phyloP scores from a whole-genome alignment of 2,797 vertebrate genomes.

The Scomberomorus guttatus region DNA sequence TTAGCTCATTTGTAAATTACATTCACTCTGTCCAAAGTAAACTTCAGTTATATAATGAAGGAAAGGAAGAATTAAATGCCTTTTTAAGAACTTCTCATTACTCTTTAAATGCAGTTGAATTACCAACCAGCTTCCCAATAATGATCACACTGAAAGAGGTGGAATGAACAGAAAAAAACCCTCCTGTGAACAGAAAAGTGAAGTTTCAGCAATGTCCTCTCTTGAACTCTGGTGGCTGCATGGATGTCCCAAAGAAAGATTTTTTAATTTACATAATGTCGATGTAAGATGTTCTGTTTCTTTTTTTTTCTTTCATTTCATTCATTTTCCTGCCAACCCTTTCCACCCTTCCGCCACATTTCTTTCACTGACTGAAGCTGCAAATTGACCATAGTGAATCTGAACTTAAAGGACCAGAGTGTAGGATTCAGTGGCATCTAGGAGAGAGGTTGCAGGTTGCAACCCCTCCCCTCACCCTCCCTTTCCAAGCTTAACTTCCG shows the following conservation, averaged over 20 bases:
- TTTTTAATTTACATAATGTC: constrained; percentile 39
- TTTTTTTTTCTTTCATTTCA: constrained; percentile 9
- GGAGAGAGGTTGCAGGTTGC: no score
- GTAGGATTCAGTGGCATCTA: no score
- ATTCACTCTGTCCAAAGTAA: constrained; percentile 4
- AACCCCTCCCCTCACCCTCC: no score
- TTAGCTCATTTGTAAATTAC: constrained; percentile 7
- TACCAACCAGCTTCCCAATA: constrained; percentile 2
- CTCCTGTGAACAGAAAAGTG: neutral
- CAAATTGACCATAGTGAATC: no score
- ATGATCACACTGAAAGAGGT: neutral
- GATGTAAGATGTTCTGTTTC: neutral
- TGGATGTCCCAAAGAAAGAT: constrained; percentile 3
- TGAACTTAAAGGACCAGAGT: no score
- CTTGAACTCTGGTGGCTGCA: constrained; percentile 25
- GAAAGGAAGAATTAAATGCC: neutral
- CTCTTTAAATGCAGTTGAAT: constrained; percentile 20
- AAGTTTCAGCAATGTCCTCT: constrained; percentile 6
- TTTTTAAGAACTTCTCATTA: constrained; percentile 2
- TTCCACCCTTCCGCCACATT: neutral
- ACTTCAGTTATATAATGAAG: neutral
- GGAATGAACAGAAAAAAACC: neutral
- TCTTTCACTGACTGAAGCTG: neutral
- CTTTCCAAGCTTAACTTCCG: no score
- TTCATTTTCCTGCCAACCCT: neutral